Conservation (phyloP, 2,888 invertebrate genomes). For the Xylocampa areola region DNA sequence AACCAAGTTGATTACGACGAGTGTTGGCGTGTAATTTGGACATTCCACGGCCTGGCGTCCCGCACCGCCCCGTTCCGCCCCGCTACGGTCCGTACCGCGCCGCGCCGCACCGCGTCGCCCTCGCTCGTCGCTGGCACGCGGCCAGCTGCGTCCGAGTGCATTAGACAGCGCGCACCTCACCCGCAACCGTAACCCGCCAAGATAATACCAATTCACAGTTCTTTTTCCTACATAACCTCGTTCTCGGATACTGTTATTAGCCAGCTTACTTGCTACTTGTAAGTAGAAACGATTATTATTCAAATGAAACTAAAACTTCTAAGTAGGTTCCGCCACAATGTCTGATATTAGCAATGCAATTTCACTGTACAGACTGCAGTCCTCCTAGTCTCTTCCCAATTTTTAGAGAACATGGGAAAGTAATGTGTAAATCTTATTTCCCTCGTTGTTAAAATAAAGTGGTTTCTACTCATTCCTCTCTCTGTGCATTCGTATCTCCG, state of each 20-base stretch:
- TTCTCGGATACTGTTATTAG: constrained; percentile 33
- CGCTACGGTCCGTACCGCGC: constrained; percentile 11
- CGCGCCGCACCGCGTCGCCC: constrained; percentile 14
- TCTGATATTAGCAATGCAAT: constrained; percentile 24
- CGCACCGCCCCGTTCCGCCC: too few species aligned
- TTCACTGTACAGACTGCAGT: constrained; percentile 8
- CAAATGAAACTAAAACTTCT: constrained; percentile 25
- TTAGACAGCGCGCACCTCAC: constrained; percentile 34
- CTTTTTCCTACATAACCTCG: constrained; percentile 33
- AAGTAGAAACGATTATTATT: constrained; percentile 32
- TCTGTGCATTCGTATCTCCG: constrained; percentile 31
- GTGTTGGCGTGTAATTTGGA: constrained; percentile 62
- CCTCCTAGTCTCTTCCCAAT: not conserved
- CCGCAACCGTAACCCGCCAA: constrained; percentile 18
- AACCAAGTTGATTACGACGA: constrained; percentile 66
- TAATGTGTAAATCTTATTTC: constrained; percentile 26
- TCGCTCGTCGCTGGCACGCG: constrained; percentile 29
- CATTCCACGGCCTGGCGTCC: constrained; percentile 58
- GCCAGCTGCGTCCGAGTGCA: constrained; percentile 47
- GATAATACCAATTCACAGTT: constrained; percentile 44
- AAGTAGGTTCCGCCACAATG: constrained; percentile 3
- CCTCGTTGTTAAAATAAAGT: constrained; percentile 36
- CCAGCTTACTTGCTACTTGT: constrained; percentile 21
- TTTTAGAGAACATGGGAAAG: constrained; percentile 4
- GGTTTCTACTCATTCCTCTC: constrained; percentile 29